A percentile compares a stretch with the other conserved stretches of the same genome.
phyloP scores from a whole-genome alignment of 1,140 invertebrate species.

The Tetramorium simillimum region DNA sequence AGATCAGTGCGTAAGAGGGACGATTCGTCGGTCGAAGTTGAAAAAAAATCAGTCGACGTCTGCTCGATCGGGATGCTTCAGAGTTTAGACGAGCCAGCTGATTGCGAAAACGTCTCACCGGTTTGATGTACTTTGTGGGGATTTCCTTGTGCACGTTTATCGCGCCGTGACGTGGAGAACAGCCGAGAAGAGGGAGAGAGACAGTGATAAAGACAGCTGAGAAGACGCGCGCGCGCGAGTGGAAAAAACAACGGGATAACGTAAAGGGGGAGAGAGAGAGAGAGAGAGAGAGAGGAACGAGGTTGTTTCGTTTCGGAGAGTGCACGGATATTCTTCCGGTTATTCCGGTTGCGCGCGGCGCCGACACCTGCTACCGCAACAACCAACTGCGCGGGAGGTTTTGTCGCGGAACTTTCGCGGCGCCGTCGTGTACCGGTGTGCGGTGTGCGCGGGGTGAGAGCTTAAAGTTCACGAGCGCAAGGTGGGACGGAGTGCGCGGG shows the following conservation, averaged over 20 bases:
- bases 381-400: conserved; percentile 60
- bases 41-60: background rate
- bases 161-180: conserved; percentile 11
- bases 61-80: conserved; percentile 19
- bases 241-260: conserved; percentile 44
- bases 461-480: conserved; percentile 64
- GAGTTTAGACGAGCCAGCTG: conserved; percentile 61
- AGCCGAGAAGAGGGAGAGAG: background rate
- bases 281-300: background rate
- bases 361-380: conserved; percentile 63
- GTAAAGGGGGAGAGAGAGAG: background rate
- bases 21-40: background rate
- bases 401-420: conserved; percentile 67
- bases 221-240: background rate
- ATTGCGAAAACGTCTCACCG: conserved; percentile 63
- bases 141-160: conserved; percentile 10
- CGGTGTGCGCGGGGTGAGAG: conserved; percentile 62
- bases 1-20: background rate
- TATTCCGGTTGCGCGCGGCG: conserved; percentile 71
- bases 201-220: conserved; percentile 21
- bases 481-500: conserved; percentile 54
- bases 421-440: conserved; percentile 57
- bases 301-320: background rate
- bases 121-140: conserved; percentile 60
- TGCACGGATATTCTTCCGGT: conserved; percentile 64